Evolutionary conservation across 2,797 vertebrate genomes (phyloP).

Genomic region (Pantherophis alleghaniensis): DNA sequence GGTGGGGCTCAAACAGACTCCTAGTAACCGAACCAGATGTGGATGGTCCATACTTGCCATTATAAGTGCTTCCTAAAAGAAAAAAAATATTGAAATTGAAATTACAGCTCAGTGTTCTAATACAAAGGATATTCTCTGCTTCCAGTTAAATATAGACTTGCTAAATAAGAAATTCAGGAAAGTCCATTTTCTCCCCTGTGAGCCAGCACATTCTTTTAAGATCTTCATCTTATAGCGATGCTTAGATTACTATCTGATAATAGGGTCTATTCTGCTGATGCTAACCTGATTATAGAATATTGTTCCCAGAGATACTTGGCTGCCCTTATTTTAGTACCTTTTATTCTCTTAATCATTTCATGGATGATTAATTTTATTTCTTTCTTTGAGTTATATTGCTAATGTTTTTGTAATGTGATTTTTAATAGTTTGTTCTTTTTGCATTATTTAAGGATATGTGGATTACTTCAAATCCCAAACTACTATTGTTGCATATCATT

Average conservation of each 20-base stretch:
- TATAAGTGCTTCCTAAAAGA: conserved; percentile 91
- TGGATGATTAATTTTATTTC: neutral
- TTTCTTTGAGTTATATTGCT: neutral
- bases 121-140: neutral
- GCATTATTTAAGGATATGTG: neutral
- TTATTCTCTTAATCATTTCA: neutral
- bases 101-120: neutral
- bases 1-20: conserved; percentile 94
- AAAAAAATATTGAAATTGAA: neutral
- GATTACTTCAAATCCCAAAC: neutral
- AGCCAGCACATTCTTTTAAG: neutral
- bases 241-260: neutral
- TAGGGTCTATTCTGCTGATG: neutral
- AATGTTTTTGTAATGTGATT: neutral
- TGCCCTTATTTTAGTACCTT: neutral
- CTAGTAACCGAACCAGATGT: conserved; percentile 91
- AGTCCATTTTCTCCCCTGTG: neutral
- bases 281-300: neutral
- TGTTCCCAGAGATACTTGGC: neutral
- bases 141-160: neutral
- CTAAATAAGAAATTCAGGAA: neutral
- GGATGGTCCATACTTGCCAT: conserved; percentile 99
- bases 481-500: neutral
- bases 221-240: neutral
- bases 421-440: neutral